Percentiles rank a stretch among this genome's conserved stretches.
Conservation (phyloP, 2,113 vertebrate genomes). For the Otocyon megalotis region DNA sequence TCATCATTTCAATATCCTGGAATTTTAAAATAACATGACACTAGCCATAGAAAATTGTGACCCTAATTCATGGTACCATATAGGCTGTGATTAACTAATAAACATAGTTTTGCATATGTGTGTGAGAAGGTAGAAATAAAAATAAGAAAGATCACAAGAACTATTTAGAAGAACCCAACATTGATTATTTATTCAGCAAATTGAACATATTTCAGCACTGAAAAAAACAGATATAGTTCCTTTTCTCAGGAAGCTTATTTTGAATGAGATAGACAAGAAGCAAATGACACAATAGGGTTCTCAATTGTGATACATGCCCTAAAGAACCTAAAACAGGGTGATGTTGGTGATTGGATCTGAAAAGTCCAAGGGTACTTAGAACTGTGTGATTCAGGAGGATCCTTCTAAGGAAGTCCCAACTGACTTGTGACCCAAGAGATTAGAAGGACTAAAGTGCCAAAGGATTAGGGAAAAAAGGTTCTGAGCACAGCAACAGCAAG, state of each 20-base stretch:
- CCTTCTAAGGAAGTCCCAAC: neutral
- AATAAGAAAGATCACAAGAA: neutral
- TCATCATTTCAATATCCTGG: neutral
- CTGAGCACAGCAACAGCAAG: neutral
- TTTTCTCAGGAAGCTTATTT: neutral
- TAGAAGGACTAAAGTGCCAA: neutral
- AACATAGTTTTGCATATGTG: neutral
- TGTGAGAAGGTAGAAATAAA: constrained; percentile 17
- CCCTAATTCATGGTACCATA: neutral
- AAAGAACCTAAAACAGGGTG: neutral
- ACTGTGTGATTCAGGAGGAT: neutral
- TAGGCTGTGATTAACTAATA: constrained; percentile 14
- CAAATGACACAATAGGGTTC: neutral
- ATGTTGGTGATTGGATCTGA: neutral
- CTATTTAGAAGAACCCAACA: neutral
- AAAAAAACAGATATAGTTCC: neutral
- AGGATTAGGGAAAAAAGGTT: neutral
- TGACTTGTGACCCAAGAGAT: neutral
- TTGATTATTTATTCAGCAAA: neutral
- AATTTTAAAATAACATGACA: neutral
- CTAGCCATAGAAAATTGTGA: neutral
- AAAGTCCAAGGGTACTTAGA: neutral
- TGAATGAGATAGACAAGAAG: neutral
- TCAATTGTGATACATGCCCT: neutral
- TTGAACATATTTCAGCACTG: neutral